A percentile compares a stretch with the other conserved stretches of the same genome.
phyloP scores from a whole-genome alignment of 2,888 invertebrate species.

The Rutpela maculata region DNA sequence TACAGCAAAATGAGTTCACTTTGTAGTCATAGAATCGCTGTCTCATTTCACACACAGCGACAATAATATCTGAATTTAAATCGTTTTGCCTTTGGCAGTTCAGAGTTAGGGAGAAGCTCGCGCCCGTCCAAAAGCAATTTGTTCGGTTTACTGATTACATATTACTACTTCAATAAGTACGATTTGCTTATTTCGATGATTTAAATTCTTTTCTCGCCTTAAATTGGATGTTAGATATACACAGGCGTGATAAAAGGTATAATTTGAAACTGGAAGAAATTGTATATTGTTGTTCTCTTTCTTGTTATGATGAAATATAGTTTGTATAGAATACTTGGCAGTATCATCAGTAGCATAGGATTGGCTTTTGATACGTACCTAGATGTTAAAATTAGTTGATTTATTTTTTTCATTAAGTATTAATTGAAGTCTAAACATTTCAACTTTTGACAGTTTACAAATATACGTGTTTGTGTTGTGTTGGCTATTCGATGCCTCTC shows the following conservation, averaged over 20 bases:
- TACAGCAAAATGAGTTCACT: conserved; percentile 68
- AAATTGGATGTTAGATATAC: not conserved
- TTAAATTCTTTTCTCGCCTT: conserved; percentile 16
- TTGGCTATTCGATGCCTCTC: too few species aligned
- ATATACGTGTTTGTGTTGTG: too few species aligned
- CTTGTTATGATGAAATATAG: not conserved
- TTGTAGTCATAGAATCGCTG: conserved; percentile 70
- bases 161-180: conserved; percentile 40
- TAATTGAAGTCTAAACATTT: not conserved
- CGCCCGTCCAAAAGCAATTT: conserved; percentile 48
- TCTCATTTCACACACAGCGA: conserved; percentile 71
- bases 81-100: conserved; percentile 65
- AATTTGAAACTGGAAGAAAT: conserved; percentile 4
- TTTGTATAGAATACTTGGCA: not conserved
- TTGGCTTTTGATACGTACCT: too few species aligned
- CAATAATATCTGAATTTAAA: conserved; percentile 73
- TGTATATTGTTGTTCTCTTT: not conserved
- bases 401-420: not conserved
- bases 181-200: conserved; percentile 29
- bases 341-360: too few species aligned
- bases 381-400: not conserved
- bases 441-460: too few species aligned
- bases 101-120: conserved; percentile 47
- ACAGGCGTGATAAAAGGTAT: conserved; percentile 11
- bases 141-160: conserved; percentile 50